Evolutionary conservation across 2,888 invertebrate genomes (phyloP).

Genomic region (Yponomeuta plumbellus): DNA sequence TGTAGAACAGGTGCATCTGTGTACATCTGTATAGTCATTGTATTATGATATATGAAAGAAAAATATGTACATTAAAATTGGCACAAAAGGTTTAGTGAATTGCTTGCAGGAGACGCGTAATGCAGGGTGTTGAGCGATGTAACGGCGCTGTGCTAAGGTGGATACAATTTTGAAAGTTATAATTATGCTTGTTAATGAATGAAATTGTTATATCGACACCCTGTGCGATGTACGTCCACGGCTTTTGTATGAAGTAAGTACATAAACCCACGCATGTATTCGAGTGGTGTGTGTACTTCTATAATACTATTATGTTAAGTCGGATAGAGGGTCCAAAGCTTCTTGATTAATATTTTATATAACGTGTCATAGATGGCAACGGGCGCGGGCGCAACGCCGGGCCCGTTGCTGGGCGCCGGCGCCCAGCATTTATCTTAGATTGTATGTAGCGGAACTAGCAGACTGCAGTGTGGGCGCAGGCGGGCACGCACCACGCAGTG

Average conservation of each 20-base stretch:
- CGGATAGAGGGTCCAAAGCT: constrained; percentile 12
- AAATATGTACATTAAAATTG: no score
- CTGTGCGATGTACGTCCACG: neutral
- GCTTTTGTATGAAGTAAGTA: neutral
- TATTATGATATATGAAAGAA: no score
- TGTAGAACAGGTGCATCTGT: no score
- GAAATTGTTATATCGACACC: neutral
- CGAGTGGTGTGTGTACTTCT: neutral
- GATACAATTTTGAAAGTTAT: neutral
- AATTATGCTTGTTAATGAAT: neutral
- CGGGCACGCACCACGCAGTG: no score
- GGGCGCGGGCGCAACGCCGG: neutral
- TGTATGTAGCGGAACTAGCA: constrained; percentile 24
- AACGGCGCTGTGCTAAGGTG: neutral
- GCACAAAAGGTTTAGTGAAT: no score
- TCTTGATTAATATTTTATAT: neutral
- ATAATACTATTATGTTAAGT: neutral
- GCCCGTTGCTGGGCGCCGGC: no score
- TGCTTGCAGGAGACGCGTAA: no score
- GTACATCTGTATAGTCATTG: no score
- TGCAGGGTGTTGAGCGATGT: neutral
- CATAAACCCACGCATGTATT: neutral
- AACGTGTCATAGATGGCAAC: constrained; percentile 13
- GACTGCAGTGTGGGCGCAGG: constrained; percentile 17
- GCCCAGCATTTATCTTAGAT: constrained; percentile 26